Evolutionary conservation across 2,797 vertebrate species (phyloP).

Genomic region (Crocidura indochinensis): DNA sequence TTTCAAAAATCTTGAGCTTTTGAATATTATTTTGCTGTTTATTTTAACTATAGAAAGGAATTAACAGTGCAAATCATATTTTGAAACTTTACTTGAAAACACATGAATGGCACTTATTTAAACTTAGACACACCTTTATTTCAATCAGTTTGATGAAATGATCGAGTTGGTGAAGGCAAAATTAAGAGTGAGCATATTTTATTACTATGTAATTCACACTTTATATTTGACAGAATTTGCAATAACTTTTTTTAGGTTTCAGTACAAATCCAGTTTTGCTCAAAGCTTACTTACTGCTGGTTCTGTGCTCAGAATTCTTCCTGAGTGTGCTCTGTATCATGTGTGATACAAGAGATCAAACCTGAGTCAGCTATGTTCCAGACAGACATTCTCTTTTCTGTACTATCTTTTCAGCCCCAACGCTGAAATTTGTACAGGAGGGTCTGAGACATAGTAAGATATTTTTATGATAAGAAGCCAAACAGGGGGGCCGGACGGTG

Average conservation of each 20-base stretch:
- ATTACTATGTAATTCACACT: neutral
- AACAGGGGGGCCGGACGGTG: too few relatives aligned
- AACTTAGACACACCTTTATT: constrained; percentile 8
- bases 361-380: too few relatives aligned
- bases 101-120: neutral
- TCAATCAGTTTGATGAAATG: neutral
- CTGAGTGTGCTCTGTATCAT: too few relatives aligned
- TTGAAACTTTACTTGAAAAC: neutral
- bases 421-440: too few relatives aligned
- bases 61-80: neutral
- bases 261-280: too few relatives aligned
- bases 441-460: too few relatives aligned
- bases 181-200: constrained; percentile 5
- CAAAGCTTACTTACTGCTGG: too few relatives aligned
- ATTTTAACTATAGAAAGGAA: neutral
- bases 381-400: too few relatives aligned
- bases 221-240: neutral
- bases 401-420: too few relatives aligned
- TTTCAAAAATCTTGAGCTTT: neutral
- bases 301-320: too few relatives aligned
- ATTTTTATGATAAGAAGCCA: too few relatives aligned
- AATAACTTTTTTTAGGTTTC: neutral
- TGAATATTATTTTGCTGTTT: neutral
- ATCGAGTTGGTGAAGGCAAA: neutral
- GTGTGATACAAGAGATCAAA: too few relatives aligned